phyloP scores from a whole-genome alignment of 2,797 vertebrate genomes.

The Xenopus petersii region DNA sequence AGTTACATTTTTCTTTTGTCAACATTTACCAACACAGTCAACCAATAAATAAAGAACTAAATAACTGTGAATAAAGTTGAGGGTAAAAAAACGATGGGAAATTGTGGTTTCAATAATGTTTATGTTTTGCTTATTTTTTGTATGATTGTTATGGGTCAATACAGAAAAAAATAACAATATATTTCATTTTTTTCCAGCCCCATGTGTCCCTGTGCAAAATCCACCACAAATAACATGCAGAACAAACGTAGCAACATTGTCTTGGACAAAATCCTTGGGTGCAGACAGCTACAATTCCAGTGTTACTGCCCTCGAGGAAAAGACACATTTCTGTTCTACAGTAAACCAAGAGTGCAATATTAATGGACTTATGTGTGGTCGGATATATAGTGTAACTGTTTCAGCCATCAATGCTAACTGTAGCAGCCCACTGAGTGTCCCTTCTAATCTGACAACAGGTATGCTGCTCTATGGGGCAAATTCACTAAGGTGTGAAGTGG shows the following conservation, averaged over 20 bases:
- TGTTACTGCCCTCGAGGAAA: slow-evolving; percentile 54
- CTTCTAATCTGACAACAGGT: slow-evolving; percentile 59
- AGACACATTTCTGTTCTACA: slow-evolving; percentile 59
- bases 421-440: not conserved
- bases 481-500: too few relatives aligned
- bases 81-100: too few relatives aligned
- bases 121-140: too few relatives aligned
- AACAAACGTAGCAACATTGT: not conserved
- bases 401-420: slow-evolving; percentile 48
- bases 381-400: slow-evolving; percentile 62
- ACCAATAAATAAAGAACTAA: too few relatives aligned
- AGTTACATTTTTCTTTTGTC: too few relatives aligned
- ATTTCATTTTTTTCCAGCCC: not conserved
- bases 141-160: too few relatives aligned
- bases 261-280: slow-evolving; percentile 4
- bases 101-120: too few relatives aligned
- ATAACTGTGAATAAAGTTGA: too few relatives aligned
- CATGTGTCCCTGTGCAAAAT: not conserved
- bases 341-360: slow-evolving; percentile 57
- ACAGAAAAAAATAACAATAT: too few relatives aligned
- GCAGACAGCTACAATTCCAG: slow-evolving; percentile 64
- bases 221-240: slow-evolving; percentile 1
- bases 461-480: slow-evolving; percentile 10
- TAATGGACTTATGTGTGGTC: slow-evolving; percentile 64
- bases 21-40: too few relatives aligned